A percentile compares a stretch with the other conserved stretches of the same genome.
These are phyloP conservation scores for Gobius niger DNA, from an alignment of 2,113 vertebrate genomes.

Conservation along the genomic window DNA sequence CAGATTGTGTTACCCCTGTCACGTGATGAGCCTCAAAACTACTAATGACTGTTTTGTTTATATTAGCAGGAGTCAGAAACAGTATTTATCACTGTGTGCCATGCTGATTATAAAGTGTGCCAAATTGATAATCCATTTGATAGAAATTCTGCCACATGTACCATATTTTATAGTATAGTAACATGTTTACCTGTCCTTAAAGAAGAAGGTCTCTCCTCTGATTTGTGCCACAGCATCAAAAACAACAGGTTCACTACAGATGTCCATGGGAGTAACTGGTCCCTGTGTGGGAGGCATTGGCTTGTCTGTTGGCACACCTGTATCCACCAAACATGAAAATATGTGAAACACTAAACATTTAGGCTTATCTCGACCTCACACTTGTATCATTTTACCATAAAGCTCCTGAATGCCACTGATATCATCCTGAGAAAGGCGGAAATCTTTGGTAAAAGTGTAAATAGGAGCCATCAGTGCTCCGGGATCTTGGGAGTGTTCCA, in stretches of 20 bases:
- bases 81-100: constrained; percentile 19
- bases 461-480: constrained; percentile 95
- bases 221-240: constrained; percentile 93
- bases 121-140: constrained; percentile 8
- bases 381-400: constrained; percentile 80
- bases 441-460: constrained; percentile 94
- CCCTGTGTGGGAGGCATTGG: constrained; percentile 86
- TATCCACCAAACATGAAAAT: constrained; percentile 11
- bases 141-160: neutral
- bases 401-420: constrained; percentile 94
- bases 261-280: constrained; percentile 90
- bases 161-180: neutral
- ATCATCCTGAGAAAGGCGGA: constrained; percentile 91
- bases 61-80: constrained; percentile 14
- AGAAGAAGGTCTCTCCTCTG: constrained; percentile 95
- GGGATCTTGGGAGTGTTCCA: constrained; percentile 95
- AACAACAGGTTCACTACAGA: constrained; percentile 86
- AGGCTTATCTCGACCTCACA: neutral
- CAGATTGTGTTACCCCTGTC: constrained; percentile 32
- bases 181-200: constrained; percentile 89
- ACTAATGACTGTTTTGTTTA: constrained; percentile 38
- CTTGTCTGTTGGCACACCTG: constrained; percentile 81
- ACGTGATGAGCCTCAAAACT: constrained; percentile 23
- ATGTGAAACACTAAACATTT: neutral
- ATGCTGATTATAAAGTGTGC: constrained; percentile 8